Evolutionary conservation across 2,888 invertebrate genomes (phyloP).

Genomic region (Dynastes hyllus): DNA sequence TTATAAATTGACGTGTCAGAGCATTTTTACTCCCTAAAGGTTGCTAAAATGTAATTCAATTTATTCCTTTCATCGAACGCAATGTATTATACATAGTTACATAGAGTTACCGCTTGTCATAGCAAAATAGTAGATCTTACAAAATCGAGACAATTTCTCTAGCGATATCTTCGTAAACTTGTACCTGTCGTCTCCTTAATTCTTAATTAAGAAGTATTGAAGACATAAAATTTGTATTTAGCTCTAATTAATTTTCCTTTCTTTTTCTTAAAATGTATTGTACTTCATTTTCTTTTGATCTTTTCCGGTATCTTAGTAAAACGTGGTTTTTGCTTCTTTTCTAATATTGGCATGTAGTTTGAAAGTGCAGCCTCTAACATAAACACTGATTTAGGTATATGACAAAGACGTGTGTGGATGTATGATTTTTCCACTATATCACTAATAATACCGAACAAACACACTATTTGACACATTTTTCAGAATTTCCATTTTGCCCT

Average conservation of each 20-base stretch:
- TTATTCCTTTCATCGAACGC: no score
- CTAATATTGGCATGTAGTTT: constrained; percentile 47
- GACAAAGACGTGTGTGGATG: constrained; percentile 51
- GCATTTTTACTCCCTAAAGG: no score
- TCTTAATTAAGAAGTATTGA: neutral
- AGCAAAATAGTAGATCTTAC: no score
- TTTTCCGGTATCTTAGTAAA: constrained; percentile 13
- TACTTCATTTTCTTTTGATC: constrained; percentile 1
- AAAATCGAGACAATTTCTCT: no score
- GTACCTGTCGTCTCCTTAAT: no score
- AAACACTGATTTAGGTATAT: constrained; percentile 41
- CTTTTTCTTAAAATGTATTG: neutral
- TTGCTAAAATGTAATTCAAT: no score
- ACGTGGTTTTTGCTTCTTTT: constrained; percentile 30
- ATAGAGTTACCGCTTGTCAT: no score
- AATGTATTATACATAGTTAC: no score
- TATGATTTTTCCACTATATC: constrained; percentile 41
- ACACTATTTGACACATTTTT: constrained; percentile 59
- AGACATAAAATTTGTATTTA: constrained; percentile 17
- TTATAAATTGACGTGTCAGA: no score
- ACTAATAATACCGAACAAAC: constrained; percentile 43
- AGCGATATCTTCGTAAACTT: no score
- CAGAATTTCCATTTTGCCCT: constrained; percentile 56
- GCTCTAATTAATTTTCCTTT: neutral
- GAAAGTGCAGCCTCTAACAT: constrained; percentile 35